Evolutionary conservation across 2,888 invertebrate genomes (phyloP).

Genomic region (Ypsolopha sequella): DNA sequence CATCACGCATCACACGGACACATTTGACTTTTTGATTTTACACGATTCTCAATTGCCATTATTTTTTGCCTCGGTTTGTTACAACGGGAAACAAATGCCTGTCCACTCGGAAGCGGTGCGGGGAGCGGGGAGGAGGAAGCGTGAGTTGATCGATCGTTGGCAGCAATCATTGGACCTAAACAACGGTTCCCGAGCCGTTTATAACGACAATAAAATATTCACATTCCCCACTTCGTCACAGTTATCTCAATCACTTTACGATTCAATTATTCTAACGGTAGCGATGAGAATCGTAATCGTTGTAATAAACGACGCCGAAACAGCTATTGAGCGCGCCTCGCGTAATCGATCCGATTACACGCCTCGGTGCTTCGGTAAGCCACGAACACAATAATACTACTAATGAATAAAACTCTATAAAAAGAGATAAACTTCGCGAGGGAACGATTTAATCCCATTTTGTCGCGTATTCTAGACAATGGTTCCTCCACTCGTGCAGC

Average conservation of each 20-base stretch:
- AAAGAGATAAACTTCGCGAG: conserved; percentile 38
- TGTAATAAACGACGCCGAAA: conserved; percentile 24
- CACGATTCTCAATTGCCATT: conserved; percentile 8
- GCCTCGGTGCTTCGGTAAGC: conserved; percentile 30
- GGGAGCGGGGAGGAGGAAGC: no score
- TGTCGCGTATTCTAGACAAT: conserved; percentile 32
- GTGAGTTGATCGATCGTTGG: neutral
- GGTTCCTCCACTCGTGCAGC: conserved; percentile 53
- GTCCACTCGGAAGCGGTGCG: no score
- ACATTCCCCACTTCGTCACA: conserved; percentile 44
- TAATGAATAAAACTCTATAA: conserved; percentile 55
- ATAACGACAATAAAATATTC: conserved; percentile 15
- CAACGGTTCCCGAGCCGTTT: neutral
- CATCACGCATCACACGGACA: conserved; percentile 2
- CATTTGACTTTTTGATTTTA: conserved; percentile 16
- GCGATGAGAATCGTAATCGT: conserved; percentile 30
- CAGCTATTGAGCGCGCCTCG: conserved; percentile 35
- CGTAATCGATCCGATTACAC: conserved; percentile 56
- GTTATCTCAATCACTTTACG: conserved; percentile 17
- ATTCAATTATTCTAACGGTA: conserved; percentile 23
- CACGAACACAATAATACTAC: conserved; percentile 39
- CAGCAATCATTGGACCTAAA: neutral
- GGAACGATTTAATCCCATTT: conserved; percentile 39
- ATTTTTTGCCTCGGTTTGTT: neutral
- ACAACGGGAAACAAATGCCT: neutral